These are phyloP conservation scores for Pseudomugil gertrudae DNA, from an alignment of 2,797 vertebrate genomes.

Conservation along the genomic window DNA sequence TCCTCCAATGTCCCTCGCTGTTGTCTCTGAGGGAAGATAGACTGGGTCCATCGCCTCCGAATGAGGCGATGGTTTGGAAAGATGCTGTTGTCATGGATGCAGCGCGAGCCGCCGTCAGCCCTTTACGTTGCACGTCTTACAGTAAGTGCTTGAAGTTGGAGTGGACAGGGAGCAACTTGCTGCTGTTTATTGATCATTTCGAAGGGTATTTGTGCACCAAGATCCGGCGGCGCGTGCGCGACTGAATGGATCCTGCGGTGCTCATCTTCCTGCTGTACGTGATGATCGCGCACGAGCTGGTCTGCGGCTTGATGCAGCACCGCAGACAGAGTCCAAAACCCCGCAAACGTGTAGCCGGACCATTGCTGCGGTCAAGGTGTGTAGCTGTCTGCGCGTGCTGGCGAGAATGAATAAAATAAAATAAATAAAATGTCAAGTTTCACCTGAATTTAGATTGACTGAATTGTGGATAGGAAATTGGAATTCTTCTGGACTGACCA, in stretches of 20 bases:
- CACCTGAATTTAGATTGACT: background rate
- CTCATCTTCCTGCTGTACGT: constrained; percentile 90
- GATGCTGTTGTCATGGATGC: constrained; percentile 27
- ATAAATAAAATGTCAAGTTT: background rate
- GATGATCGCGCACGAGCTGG: constrained; percentile 90
- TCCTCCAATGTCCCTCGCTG: constrained; percentile 61
- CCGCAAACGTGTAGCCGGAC: constrained; percentile 75
- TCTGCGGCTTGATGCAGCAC: constrained; percentile 90
- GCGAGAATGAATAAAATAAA: background rate
- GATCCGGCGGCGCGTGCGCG: constrained; percentile 12
- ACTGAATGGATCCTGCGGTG: constrained; percentile 87
- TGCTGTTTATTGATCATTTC: constrained; percentile 10
- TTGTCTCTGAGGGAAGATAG: constrained; percentile 14
- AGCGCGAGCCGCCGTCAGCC: constrained; percentile 11
- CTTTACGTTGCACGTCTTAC: constrained; percentile 11
- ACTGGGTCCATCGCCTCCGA: background rate
- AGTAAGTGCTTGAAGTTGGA: constrained; percentile 42
- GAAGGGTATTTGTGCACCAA: background rate
- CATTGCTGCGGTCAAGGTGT: constrained; percentile 84
- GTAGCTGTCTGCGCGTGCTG: constrained; percentile 25
- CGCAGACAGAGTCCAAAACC: constrained; percentile 82
- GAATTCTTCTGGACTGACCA: background rate
- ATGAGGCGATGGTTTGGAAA: background rate
- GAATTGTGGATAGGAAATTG: background rate
- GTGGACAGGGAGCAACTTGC: constrained; percentile 26